A percentile compares a stretch with the other conserved stretches of the same genome.
Conservation (phyloP, 2,113 vertebrate species). For the Lepus americanus region DNA sequence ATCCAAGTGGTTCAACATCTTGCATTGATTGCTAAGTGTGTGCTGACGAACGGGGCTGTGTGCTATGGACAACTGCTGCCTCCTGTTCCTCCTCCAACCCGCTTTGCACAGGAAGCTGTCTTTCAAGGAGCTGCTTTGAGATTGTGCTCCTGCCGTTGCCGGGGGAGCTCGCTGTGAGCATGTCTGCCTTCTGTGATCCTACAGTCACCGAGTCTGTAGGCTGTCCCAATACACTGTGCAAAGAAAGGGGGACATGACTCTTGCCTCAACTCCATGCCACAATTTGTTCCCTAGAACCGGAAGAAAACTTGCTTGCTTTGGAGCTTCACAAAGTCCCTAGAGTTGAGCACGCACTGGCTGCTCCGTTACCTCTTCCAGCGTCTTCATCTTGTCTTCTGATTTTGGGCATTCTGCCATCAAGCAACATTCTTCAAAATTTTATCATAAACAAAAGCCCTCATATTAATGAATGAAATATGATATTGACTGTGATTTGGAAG, state of each 20-base stretch:
- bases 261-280: background rate
- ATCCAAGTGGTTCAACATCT: background rate
- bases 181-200: background rate
- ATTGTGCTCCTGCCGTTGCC: background rate
- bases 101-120: background rate
- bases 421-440: background rate
- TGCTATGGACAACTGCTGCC: background rate
- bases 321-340: background rate
- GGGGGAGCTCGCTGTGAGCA: background rate
- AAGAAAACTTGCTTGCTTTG: background rate
- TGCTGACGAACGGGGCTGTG: background rate
- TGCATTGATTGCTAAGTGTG: background rate
- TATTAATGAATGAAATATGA: background rate
- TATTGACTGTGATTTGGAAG: background rate
- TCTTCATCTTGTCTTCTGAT: background rate
- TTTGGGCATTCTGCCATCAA: background rate
- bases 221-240: rapidly evolving
- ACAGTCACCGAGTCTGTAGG: background rate
- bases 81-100: background rate
- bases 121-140: background rate
- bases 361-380: background rate
- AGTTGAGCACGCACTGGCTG: background rate
- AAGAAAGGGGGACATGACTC: background rate
- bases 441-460: background rate
- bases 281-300: background rate